Percentiles rank a stretch among this genome's conserved stretches.
These are phyloP conservation scores for Bufo gargarizans DNA, from an alignment of 2,113 vertebrate species.

Conservation along the genomic window DNA sequence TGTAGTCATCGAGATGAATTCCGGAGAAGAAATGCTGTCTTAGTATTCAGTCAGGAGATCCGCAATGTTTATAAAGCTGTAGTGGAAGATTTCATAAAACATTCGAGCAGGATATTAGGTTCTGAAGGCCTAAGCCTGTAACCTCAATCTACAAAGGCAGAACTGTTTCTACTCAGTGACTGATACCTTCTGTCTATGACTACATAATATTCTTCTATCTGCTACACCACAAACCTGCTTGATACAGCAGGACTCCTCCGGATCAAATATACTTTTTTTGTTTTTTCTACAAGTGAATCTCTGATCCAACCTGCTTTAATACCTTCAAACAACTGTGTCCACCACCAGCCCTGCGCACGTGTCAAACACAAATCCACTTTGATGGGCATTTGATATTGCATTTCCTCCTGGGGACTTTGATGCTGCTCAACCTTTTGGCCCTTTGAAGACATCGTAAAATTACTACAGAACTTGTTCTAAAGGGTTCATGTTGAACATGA, in stretches of 20 bases:
- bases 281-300: background rate
- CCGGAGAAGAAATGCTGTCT: constrained; percentile 7
- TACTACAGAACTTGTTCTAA: background rate
- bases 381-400: background rate
- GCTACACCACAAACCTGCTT: background rate
- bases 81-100: constrained; percentile 9
- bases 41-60: background rate
- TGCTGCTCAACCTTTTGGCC: background rate
- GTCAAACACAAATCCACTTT: background rate
- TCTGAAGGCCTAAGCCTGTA: constrained; percentile 21
- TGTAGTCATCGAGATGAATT: constrained; percentile 21
- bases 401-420: background rate
- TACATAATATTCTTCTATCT: background rate
- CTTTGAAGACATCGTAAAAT: background rate
- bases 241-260: constrained; percentile 9
- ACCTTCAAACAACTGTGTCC: background rate
- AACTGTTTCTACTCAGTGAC: background rate
- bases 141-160: constrained; percentile 18
- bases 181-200: background rate
- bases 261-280: constrained; percentile 5
- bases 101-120: constrained; percentile 15
- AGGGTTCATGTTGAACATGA: background rate
- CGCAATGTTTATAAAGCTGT: constrained; percentile 4
- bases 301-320: background rate
- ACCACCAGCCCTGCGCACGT: too few relatives aligned